phyloP scores from a whole-genome alignment of 2,113 vertebrate species.

The Mungos mungo region DNA sequence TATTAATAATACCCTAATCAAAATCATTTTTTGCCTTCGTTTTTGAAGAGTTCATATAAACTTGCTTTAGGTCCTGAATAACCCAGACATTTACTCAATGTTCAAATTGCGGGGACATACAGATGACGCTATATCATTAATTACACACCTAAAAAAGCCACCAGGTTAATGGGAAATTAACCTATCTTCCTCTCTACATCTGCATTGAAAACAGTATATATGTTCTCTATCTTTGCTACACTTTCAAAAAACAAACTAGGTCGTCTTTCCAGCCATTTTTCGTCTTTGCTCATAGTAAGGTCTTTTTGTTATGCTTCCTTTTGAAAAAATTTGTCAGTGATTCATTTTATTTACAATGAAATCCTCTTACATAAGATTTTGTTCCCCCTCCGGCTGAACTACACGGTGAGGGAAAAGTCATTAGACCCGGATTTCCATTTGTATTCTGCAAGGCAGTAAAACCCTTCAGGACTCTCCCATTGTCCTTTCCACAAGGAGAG shows the following conservation, averaged over 20 bases:
- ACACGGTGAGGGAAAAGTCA: conserved; percentile 33
- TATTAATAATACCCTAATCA: background rate
- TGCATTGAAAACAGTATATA: background rate
- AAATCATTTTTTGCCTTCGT: background rate
- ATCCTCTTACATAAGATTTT: conserved; percentile 22
- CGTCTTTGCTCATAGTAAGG: conserved; percentile 27
- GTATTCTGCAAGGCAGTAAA: conserved; percentile 44
- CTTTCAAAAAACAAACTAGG: conserved; percentile 50
- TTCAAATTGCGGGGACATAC: background rate
- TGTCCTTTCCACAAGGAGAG: background rate
- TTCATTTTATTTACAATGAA: conserved; percentile 68
- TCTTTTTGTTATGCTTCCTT: conserved; percentile 41
- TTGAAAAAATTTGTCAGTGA: conserved; percentile 40
- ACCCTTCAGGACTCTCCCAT: background rate
- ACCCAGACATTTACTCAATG: background rate
- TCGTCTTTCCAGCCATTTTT: background rate
- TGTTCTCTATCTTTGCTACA: background rate
- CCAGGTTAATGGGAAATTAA: conserved; percentile 55
- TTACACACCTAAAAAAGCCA: conserved; percentile 29
- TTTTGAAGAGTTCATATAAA: conserved; percentile 39
- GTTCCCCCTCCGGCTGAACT: background rate
- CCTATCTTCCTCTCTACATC: background rate
- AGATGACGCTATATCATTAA: conserved; percentile 41
- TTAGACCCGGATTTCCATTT: conserved; percentile 51
- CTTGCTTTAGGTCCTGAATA: conserved; percentile 11